Percentiles rank a stretch among this genome's conserved stretches.
These are phyloP conservation scores for Siderastrea siderea DNA, from an alignment of 92 coral and sea anemone genomes.

Conservation along the genomic window DNA sequence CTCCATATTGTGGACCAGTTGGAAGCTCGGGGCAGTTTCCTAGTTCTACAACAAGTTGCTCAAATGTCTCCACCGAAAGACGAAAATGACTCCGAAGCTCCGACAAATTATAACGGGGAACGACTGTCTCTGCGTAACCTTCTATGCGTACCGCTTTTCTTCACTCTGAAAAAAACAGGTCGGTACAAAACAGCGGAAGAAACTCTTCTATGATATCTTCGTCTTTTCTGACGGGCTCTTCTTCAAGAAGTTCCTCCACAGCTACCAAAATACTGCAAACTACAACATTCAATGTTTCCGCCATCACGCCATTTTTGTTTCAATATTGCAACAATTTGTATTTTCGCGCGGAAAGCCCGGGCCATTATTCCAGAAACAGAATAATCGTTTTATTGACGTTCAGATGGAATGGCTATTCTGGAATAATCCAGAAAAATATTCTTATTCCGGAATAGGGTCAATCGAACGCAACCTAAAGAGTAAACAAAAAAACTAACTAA, in stretches of 20 bases:
- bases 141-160: slow-evolving; percentile 27
- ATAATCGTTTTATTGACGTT: slow-evolving; percentile 24
- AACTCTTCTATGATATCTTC: slow-evolving; percentile 7
- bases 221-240: neutral
- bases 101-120: slow-evolving; percentile 33
- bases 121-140: slow-evolving; percentile 46
- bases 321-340: slow-evolving; percentile 1
- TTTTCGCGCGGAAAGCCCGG: neutral
- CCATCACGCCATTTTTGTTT: neutral
- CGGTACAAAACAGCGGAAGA: neutral
- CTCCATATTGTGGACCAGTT: slow-evolving; percentile 17
- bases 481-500: no score
- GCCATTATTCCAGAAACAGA: slow-evolving; percentile 24
- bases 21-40: slow-evolving; percentile 24
- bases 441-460: slow-evolving; percentile 11
- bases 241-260: slow-evolving; percentile 10
- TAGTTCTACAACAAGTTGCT: slow-evolving; percentile 25
- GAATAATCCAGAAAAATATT: slow-evolving; percentile 23
- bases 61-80: slow-evolving; percentile 37
- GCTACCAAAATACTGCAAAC: neutral
- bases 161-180: slow-evolving; percentile 34
- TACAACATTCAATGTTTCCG: neutral
- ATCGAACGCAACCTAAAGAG: neutral
- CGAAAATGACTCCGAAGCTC: slow-evolving; percentile 59
- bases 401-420: slow-evolving; percentile 3